These are phyloP conservation scores for Zele albiditarsus DNA, from an alignment of 2,888 invertebrate genomes.

Conservation along the genomic window DNA sequence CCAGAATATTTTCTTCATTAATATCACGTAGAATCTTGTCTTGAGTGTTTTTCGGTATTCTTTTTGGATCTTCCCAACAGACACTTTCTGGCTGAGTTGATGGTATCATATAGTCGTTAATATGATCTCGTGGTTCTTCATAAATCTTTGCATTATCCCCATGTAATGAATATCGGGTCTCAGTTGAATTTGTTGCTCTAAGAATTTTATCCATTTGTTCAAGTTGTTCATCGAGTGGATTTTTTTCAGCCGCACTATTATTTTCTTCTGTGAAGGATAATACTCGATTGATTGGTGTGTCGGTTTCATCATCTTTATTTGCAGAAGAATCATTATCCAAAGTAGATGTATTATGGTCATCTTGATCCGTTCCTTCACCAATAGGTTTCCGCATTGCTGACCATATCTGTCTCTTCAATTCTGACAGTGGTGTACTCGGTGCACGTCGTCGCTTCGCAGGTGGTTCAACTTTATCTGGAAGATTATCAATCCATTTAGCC, in stretches of 20 bases:
- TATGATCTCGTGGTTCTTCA: slow-evolving; percentile 54
- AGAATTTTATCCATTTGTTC: slow-evolving; percentile 64
- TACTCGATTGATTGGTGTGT: slow-evolving; percentile 57
- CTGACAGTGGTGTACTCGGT: slow-evolving; percentile 72
- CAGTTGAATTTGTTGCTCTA: slow-evolving; percentile 58
- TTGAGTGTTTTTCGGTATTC: not conserved
- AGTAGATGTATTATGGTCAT: not conserved
- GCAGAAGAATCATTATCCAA: not conserved
- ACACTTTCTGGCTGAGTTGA: slow-evolving; percentile 80
- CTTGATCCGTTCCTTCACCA: not conserved
- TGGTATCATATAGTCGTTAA: slow-evolving; percentile 45
- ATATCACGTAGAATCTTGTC: not conserved
- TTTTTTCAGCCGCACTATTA: slow-evolving; percentile 53
- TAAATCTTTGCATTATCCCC: slow-evolving; percentile 58
- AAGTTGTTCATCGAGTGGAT: slow-evolving; percentile 63
- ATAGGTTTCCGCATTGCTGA: slow-evolving; percentile 63
- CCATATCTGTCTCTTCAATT: slow-evolving; percentile 69
- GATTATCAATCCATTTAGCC: slow-evolving; percentile 73
- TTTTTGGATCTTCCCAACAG: slow-evolving; percentile 80
- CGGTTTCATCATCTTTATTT: slow-evolving; percentile 26
- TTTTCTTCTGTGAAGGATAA: slow-evolving; percentile 59
- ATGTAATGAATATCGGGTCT: slow-evolving; percentile 62
- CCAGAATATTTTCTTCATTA: slow-evolving; percentile 38
- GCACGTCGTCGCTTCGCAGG: slow-evolving; percentile 62
- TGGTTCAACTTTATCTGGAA: slow-evolving; percentile 72